Evolutionary conservation across 1,140 invertebrate species (phyloP).

Genomic region (Diorhabda elongata): DNA sequence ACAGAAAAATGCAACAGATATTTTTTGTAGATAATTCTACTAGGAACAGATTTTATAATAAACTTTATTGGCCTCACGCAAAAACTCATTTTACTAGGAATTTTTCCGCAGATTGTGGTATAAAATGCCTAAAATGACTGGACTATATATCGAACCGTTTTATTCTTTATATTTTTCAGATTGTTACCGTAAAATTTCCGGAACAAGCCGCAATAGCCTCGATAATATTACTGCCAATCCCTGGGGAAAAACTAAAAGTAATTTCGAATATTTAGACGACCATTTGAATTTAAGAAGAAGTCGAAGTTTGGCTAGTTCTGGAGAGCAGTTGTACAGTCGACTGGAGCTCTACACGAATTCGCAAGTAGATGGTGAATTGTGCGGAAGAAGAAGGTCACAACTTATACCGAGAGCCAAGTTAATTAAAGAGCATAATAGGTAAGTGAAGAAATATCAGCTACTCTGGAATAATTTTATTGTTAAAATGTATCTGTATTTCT

Average conservation of each 20-base stretch:
- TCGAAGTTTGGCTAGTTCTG: constrained; percentile 69
- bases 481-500: too few relatives aligned
- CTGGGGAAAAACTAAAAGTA: constrained; percentile 14
- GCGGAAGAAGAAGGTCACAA: constrained; percentile 62
- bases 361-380: constrained; percentile 42
- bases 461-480: background rate
- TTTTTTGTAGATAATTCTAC: too few relatives aligned
- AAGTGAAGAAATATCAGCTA: background rate
- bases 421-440: constrained; percentile 52
- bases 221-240: constrained; percentile 39
- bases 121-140: too few relatives aligned
- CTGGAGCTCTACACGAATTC: constrained; percentile 56
- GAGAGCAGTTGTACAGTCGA: constrained; percentile 61
- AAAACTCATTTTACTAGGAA: too few relatives aligned
- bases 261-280: constrained; percentile 36
- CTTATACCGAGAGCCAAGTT: constrained; percentile 72
- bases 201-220: background rate
- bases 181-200: too few relatives aligned
- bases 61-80: too few relatives aligned
- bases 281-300: constrained; percentile 65
- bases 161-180: too few relatives aligned
- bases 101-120: too few relatives aligned
- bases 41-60: too few relatives aligned
- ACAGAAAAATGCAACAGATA: too few relatives aligned
- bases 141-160: too few relatives aligned